Base-by-base conservation (phyloP, 2,113 vertebrate genomes). In the Phycodurus eques region DNA sequence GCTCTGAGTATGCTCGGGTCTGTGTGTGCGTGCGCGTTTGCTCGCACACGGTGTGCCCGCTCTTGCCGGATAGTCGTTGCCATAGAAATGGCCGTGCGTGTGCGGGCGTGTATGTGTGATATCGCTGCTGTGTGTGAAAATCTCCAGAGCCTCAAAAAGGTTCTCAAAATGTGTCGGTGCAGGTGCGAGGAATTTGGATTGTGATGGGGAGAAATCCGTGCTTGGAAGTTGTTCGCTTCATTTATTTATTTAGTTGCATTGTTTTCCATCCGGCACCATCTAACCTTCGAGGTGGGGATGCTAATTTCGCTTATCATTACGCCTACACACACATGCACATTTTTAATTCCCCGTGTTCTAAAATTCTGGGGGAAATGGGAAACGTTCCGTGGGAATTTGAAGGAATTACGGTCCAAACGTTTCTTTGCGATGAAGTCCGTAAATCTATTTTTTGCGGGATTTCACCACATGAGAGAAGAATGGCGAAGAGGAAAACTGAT, bases 31-130 rank as follows among this genome's bases (percentile, higher is more conserved):
- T 19, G 47, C 63, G 68, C 74, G 68, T 79, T 65, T 79, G 68
- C 62, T 74, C 59, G 81, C 72, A 76, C 65, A 66, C 67, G 68
- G 68, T 80, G 82, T 78, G 61, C 72, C 71, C 66, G 71, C 73
- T 61, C 59, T 83, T 67, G 60, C 71, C 73, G 71, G 72, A 75
- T 81, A 75, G 83, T 73, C 67, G 87, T 88, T 88, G 83, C 87
- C 84, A 87, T 88, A 85, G 84, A 83, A 85, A 88, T 82, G 56
- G 66, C 57, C 71, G 71, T 72, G 71, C 27, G 79, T 59, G 77
- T 70, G 61, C 27, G 27, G 27, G 27, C 27, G 27, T 27, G 27
- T 27, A 27, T 27, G 27, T 71, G 53, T 59, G 72, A 54, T 77
- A 70, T 75, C 61, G n/a, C 68, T 74, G 74, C 67, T 67, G 31